Base-by-base conservation (phyloP, 2,113 vertebrate species). In the Dicrurus megarhynchus region DNA sequence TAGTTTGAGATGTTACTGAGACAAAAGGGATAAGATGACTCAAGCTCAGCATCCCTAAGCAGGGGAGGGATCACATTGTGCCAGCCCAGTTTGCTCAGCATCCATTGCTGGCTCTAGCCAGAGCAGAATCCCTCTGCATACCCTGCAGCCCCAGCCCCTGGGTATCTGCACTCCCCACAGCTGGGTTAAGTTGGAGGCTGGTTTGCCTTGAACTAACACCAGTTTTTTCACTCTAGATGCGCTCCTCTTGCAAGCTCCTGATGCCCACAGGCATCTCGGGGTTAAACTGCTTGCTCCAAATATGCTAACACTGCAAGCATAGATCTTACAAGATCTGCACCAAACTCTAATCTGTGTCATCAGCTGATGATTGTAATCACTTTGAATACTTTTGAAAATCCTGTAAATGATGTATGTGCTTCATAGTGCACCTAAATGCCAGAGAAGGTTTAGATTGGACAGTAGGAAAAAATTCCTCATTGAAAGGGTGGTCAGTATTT, bases 111-210 rank as follows among this genome's bases (percentile, higher is more conserved):
- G 42, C n/a, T 12, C 12, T 8, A 44, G 42, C 15, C 11, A 16
- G 11, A 74, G 20, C n/a, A 41, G 22, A 7, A 76, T 50, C 13
- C 20, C 10, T 16, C 14, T 56, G 64, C 70, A 56, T 7, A 52
- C 12, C 18, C 56, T 47, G 42, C 39, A 73, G 8, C 23, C 13
- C 32, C 35, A 61, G 47, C 10, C 52, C 24, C 4, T 42, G 27
- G 13, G 10, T 53, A 22, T 24, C 57, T 80, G 18, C 5, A 3
- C 8, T 59, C 15, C 23, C 30, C 39, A 7, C 0, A 0, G 2
- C 32, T 80, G 13, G 30, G 17, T 17, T n/a, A 21, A 20, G 21
- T 14, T 78, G 44, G 32, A 68, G 28, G 15, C 11, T 37, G n/a
- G 19, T 80, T 80, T 89, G 15, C 26, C 5, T 12, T 70, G 65